These are phyloP conservation scores for Drosophila subsilvestris DNA, from an alignment of 2,888 invertebrate genomes.

Conservation along the genomic window DNA sequence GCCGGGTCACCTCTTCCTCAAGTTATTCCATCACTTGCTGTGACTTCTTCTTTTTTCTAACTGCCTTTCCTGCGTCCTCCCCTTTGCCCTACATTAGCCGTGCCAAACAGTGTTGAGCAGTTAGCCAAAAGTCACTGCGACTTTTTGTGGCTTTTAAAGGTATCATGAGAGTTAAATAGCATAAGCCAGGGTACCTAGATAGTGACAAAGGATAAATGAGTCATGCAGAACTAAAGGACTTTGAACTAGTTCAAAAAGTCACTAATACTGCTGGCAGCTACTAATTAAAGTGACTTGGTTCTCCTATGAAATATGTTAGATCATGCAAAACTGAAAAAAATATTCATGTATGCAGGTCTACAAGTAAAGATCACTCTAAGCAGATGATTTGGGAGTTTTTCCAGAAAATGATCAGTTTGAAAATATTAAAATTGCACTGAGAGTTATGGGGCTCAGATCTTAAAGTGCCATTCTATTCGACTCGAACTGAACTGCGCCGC, in stretches of 20 bases:
- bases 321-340: too few species aligned
- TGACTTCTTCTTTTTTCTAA: background rate
- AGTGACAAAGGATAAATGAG: too few species aligned
- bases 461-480: background rate
- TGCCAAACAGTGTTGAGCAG: background rate
- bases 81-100: constrained; percentile 6
- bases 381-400: too few species aligned
- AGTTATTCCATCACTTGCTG: background rate
- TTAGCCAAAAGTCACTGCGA: background rate
- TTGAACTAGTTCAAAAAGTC: too few species aligned
- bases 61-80: background rate
- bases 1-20: background rate
- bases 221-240: too few species aligned
- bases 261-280: too few species aligned
- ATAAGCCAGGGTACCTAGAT: too few species aligned
- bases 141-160: background rate
- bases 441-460: background rate
- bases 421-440: too few species aligned
- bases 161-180: background rate
- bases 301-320: too few species aligned
- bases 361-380: background rate
- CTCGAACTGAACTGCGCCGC: background rate
- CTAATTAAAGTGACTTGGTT: too few species aligned
- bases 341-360: too few species aligned
- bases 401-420: too few species aligned